These are phyloP conservation scores for Papilio gigon DNA, from an alignment of 2,888 invertebrate species.

Conservation along the genomic window DNA sequence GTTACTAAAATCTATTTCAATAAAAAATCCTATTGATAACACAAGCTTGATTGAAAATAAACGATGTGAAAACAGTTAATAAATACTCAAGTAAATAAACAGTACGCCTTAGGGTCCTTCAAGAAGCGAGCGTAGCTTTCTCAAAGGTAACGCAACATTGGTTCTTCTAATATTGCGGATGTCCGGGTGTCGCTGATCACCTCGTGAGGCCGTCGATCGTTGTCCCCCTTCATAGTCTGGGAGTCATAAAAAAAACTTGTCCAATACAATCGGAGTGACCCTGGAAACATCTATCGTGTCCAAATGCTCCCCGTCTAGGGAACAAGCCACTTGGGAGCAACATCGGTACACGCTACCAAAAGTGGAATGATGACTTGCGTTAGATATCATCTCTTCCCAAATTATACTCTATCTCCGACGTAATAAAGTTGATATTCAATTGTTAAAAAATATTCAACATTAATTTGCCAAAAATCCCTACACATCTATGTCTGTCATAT, in stretches of 20 bases:
- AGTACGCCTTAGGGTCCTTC: too few relatives aligned
- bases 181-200: too few relatives aligned
- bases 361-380: constrained; percentile 34
- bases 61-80: neutral
- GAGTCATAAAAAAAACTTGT: constrained; percentile 44
- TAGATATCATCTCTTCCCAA: constrained; percentile 3
- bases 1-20: neutral
- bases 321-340: constrained; percentile 56
- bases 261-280: constrained; percentile 44
- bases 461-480: constrained; percentile 39
- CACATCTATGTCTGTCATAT: constrained; percentile 23
- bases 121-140: too few relatives aligned
- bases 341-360: constrained; percentile 43
- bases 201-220: too few relatives aligned
- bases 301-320: constrained; percentile 47
- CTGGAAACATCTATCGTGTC: constrained; percentile 42
- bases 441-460: neutral
- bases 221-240: constrained; percentile 19
- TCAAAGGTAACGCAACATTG: too few relatives aligned
- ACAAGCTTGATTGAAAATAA: neutral
- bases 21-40: neutral
- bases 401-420: constrained; percentile 16
- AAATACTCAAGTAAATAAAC: neutral
- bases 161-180: too few relatives aligned
- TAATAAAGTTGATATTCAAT: constrained; percentile 14